Evolutionary conservation across 2,888 invertebrate species (phyloP), one percentile per base, ranked within the genome.

Genomic region (Tipula unca): DNA sequence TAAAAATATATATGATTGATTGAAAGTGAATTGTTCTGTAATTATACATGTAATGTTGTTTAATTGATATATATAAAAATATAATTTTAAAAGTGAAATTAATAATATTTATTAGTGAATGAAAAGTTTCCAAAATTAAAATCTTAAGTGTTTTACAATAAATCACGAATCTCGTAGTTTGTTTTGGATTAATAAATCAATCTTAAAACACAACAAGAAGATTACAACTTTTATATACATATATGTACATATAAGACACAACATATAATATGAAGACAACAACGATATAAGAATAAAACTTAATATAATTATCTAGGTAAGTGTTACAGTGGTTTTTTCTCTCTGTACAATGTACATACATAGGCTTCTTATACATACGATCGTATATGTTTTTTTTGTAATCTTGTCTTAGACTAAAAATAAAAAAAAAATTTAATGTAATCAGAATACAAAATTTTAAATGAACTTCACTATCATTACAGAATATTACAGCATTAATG

Each of bases 271-370:
- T 25, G 69, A 69, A 69, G 69, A 69, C 69, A 69, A 69, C 17
- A 48, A 17, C 69, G 69, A 69, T 25, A 25, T 25, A 69, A 69
- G 69, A 69, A 69, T 69, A 69, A 69, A 69, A 25, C 69, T 69
- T n/a, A 69, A 69, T 69, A 25, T 69, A 69, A 69, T 69, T 69
- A 69, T 69, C 69, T 69, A 69, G 69, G 69, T 69, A 69, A 69
- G 69, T 69, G 69, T 69, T 69, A 69, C 69, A 69, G 69, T 69
- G 69, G 48, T 48, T 69, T 69, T 69, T 69, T 69, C 25, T 69
- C 3, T 48, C n/a, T n/a, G n/a, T n/a, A n/a, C n/a, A 48, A n/a
- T 48, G 48, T 48, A 69, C 69, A 25, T 69, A 69, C 1, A 69
- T 25, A 69, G 25, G 5, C 69, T 20, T 69, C 69, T 20, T 25